Percentiles rank a stretch among this genome's conserved stretches.
These are phyloP conservation scores for Sphaerophoria rueppellii DNA, from an alignment of 2,888 invertebrate genomes.

Conservation along the genomic window DNA sequence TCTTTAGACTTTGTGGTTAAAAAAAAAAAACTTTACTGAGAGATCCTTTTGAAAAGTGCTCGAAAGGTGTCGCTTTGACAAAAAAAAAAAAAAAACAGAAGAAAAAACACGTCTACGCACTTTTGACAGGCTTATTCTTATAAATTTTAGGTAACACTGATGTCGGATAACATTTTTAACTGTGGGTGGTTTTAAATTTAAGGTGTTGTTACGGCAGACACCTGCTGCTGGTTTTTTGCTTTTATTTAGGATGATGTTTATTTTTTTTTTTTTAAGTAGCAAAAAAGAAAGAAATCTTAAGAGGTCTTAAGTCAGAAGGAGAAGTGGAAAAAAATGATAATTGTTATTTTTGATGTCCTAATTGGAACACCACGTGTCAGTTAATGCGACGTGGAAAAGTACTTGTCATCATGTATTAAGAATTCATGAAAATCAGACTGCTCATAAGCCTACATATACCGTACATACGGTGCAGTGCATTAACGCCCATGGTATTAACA, in stretches of 20 bases:
- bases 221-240: constrained; percentile 48
- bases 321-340: too few relatives aligned
- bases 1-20: constrained; percentile 15
- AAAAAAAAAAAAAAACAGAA: background rate
- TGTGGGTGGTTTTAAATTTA: constrained; percentile 33
- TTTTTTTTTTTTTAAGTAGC: background rate
- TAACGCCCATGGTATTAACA: too few relatives aligned
- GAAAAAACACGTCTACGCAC: background rate
- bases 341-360: too few relatives aligned
- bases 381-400: too few relatives aligned
- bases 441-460: too few relatives aligned
- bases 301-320: too few relatives aligned
- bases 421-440: too few relatives aligned
- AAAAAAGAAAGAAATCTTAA: background rate
- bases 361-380: too few relatives aligned
- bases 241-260: background rate
- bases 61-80: background rate
- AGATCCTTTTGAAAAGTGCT: constrained; percentile 1
- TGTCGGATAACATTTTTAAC: constrained; percentile 12
- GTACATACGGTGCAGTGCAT: too few relatives aligned
- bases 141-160: constrained; percentile 4
- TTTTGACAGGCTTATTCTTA: constrained; percentile 60
- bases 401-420: too few relatives aligned
- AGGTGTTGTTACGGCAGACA: constrained; percentile 41
- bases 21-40: constrained; percentile 10